Evolutionary conservation across 2,113 vertebrate genomes (phyloP), one percentile per base, ranked within the genome.

Genomic region (Onychostoma macrolepis): DNA sequence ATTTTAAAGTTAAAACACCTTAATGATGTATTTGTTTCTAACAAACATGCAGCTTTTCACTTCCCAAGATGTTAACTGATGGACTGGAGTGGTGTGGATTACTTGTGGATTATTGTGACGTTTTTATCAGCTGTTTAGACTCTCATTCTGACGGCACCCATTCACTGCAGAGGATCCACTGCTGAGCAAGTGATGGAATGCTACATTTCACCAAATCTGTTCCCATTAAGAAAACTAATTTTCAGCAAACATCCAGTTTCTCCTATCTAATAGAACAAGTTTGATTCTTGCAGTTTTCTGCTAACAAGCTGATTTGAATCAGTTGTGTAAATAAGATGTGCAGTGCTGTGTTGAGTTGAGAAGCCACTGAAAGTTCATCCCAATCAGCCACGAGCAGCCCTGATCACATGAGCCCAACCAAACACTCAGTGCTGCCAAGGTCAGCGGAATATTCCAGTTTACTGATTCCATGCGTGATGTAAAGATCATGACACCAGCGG

Each of bases 381-480:
- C 24, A 45, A 15, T 45, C 72, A 26, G 53, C 56, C 36, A 13
- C 1, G 24, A 41, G 9, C 30, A 30, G 8, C 26, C 12, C 53
- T 28, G 79, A 78, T 72, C 63, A 24, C 58, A 41, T 58, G 67
- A 21, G 21, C 63, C 33, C 48, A 43, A n/a, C 24, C n/a, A 74
- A 43, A 21, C 21, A 79, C 74, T 74, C 67, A 50, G 67, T 36
- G 65, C 15, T 71, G 69, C 21, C 53, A 74, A 85, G 75, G 83
- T 87, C 74, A 83, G 69, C 26, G 28, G 77, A 85, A 90, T 69
- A 77, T 85, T 69, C 65, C 80, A 11, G 50, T 12, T 67, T 21
- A 78, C 82, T 63, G 50, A 87, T 58, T 76, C 50, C 77, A 63
- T 11, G 43, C 41, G 24, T 24, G 78, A 88, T 85, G 63, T 41